Conservation (phyloP, 1,140 invertebrate species). For the Stegodyphus dumicola region DNA sequence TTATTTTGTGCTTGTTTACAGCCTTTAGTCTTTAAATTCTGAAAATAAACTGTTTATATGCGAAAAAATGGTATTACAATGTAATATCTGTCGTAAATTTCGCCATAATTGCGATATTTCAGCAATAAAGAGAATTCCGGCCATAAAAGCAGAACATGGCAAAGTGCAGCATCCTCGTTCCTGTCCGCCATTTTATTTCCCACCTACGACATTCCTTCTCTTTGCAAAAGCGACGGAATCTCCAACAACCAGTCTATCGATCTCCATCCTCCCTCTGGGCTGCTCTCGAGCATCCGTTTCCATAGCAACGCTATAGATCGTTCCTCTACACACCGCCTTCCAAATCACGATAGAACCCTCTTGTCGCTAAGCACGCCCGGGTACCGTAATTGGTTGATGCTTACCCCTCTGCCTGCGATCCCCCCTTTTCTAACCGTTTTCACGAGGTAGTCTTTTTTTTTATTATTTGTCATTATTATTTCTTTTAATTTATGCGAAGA, state of each 20-base stretch:
- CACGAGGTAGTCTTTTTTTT: constrained; percentile 2
- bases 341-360: constrained; percentile 52
- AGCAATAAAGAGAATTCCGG: too few relatives aligned
- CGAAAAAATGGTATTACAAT: too few relatives aligned
- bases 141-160: too few relatives aligned
- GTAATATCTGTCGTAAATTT: too few relatives aligned
- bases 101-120: too few relatives aligned
- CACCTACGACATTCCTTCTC: constrained; percentile 23
- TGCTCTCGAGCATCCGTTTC: constrained; percentile 49
- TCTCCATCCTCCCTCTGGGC: constrained; percentile 44
- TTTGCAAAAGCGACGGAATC: constrained; percentile 21
- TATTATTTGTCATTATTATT: constrained; percentile 25
- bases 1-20: too few relatives aligned
- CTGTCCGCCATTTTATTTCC: constrained; percentile 50
- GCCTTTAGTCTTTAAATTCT: too few relatives aligned
- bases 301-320: constrained; percentile 55
- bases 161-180: not conserved
- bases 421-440: not conserved
- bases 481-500: constrained; percentile 50
- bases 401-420: not conserved
- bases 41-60: too few relatives aligned
- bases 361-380: constrained; percentile 55
- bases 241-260: constrained; percentile 54
- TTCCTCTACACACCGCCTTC: constrained; percentile 54
- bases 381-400: constrained; percentile 45